Percentiles rank a stretch among this genome's conserved stretches.
Evolutionary conservation across 2,113 vertebrate genomes (phyloP).

Genomic region (Odocoileus virginianus): DNA sequence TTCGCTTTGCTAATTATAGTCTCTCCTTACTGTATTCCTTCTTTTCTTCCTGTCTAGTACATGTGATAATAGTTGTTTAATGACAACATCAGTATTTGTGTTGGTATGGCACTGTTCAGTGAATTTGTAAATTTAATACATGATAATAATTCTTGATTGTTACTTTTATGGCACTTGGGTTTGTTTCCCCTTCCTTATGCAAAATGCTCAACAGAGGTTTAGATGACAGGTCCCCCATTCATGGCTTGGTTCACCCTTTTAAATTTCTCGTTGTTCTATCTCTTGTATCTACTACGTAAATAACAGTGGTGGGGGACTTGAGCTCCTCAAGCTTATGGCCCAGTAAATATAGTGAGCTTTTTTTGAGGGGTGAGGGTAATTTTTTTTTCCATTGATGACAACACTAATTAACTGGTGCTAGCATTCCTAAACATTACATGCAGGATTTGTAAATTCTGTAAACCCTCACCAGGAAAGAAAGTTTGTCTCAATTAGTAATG

Average conservation of each 20-base stretch:
- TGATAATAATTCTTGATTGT: not conserved
- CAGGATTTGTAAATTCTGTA: not conserved
- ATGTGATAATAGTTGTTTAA: not conserved
- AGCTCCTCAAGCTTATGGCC: not conserved
- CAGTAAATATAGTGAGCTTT: not conserved
- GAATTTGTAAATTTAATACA: not conserved
- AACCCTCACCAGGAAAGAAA: not conserved
- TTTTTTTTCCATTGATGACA: not conserved
- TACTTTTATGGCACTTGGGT: not conserved
- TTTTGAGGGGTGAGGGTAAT: not conserved
- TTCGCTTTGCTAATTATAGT: not conserved
- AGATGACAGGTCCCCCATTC: not conserved
- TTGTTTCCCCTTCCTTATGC: not conserved
- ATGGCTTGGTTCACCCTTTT: not conserved
- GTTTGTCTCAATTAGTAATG: not conserved
- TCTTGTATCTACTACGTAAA: not conserved
- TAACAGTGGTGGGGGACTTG: not conserved
- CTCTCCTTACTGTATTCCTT: not conserved
- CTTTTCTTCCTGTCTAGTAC: not conserved
- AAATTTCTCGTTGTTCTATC: not conserved
- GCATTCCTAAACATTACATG: not conserved
- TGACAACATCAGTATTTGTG: not conserved
- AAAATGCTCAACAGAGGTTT: not conserved
- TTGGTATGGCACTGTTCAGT: not conserved
- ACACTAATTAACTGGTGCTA: not conserved